Percentiles rank a stretch among this genome's conserved stretches.
Conservation (phyloP, 2,888 invertebrate genomes). For the Yponomeuta sedellus region DNA sequence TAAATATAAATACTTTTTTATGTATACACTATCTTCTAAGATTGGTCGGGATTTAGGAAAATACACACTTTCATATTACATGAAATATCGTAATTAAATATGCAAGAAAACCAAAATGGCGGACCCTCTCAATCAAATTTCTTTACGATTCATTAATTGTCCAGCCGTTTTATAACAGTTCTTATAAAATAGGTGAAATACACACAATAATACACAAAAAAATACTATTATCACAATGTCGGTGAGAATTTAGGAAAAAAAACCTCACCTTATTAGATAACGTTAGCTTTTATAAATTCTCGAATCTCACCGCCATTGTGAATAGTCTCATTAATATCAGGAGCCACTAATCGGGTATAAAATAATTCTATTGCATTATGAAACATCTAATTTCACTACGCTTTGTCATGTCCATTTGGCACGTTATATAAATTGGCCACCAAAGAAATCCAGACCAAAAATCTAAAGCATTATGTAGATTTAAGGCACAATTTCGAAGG, state of each 20-base stretch:
- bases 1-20: slow-evolving; percentile 66
- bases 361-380: background rate
- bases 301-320: background rate
- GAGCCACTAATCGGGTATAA: background rate
- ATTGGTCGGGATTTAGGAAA: slow-evolving; percentile 72
- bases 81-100: slow-evolving; percentile 7
- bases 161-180: background rate
- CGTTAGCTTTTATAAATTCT: no score
- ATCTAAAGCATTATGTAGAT: background rate
- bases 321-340: no score
- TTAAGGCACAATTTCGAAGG: slow-evolving; percentile 14
- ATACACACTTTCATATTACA: slow-evolving; percentile 41
- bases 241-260: background rate
- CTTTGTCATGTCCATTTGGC: background rate
- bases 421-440: background rate
- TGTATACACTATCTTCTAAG: slow-evolving; percentile 59
- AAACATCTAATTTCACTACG: background rate
- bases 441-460: background rate
- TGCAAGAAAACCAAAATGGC: slow-evolving; percentile 2
- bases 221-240: background rate
- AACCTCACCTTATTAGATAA: background rate
- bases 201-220: background rate
- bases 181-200: background rate
- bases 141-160: background rate
- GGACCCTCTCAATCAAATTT: background rate